Conservation (phyloP, 2,888 invertebrate genomes). For the Agriopis marginaria region DNA sequence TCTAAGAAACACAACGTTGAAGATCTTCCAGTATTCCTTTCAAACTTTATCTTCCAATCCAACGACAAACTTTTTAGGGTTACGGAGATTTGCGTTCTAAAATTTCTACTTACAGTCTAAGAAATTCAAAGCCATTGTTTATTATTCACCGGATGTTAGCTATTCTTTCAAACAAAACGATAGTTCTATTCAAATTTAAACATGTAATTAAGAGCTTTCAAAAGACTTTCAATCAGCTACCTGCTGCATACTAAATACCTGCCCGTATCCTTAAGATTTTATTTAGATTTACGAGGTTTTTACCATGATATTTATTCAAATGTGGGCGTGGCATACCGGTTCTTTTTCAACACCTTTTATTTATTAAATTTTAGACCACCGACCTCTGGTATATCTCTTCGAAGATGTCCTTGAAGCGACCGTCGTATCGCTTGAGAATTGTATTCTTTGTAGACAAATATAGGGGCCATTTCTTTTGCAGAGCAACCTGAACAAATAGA, state of each 20-base stretch:
- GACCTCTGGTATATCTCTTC: conserved; percentile 94
- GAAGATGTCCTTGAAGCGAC: conserved; percentile 96
- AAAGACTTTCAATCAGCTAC: conserved; percentile 34
- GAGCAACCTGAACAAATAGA: conserved; percentile 86
- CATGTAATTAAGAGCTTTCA: conserved; percentile 18
- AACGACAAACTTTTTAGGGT: neutral
- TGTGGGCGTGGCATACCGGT: conserved; percentile 29
- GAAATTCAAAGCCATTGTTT: neutral
- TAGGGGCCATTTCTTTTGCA: conserved; percentile 95
- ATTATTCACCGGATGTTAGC: conserved; percentile 11
- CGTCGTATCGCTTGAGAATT: conserved; percentile 95
- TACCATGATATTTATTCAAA: conserved; percentile 17
- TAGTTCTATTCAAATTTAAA: conserved; percentile 13
- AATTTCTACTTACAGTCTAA: neutral
- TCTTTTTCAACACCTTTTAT: conserved; percentile 24
- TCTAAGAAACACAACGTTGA: neutral
- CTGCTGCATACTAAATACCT: conserved; percentile 36
- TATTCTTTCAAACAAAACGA: conserved; percentile 6
- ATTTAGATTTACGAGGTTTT: conserved; percentile 25
- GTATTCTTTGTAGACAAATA: conserved; percentile 97
- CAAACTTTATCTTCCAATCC: neutral
- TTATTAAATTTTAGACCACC: conserved; percentile 45
- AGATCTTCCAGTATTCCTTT: neutral
- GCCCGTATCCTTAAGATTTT: conserved; percentile 35
- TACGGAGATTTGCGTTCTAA: neutral